phyloP scores from a whole-genome alignment of 2,113 vertebrate species.

The Zosterops hypoxanthus region DNA sequence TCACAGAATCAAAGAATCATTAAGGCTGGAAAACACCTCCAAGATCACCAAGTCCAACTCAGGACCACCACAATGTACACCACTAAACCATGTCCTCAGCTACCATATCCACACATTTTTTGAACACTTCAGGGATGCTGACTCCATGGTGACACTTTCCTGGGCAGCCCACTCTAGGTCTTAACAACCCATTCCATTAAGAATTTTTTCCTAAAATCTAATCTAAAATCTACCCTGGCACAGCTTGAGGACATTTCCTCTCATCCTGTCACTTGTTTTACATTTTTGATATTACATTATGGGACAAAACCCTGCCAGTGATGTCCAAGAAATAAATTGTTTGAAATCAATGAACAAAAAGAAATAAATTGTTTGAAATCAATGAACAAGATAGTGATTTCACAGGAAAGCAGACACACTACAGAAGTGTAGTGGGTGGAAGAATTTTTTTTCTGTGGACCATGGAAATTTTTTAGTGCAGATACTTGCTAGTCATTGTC shows the following conservation, averaged over 20 bases:
- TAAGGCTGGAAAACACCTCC: neutral
- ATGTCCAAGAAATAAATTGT: neutral
- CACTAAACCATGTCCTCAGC: neutral
- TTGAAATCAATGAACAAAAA: neutral
- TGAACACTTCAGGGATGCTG: neutral
- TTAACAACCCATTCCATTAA: neutral
- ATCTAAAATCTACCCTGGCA: neutral
- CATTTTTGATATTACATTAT: neutral
- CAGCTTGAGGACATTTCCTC: neutral
- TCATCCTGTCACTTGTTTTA: neutral
- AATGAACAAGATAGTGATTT: neutral
- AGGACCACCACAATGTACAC: neutral
- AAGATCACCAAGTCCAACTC: neutral
- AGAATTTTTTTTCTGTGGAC: neutral
- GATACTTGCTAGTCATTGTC: neutral
- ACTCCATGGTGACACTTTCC: neutral
- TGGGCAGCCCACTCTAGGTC: neutral
- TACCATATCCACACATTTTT: neutral
- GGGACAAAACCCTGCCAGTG: neutral
- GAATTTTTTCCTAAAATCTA: neutral
- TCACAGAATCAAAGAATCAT: neutral
- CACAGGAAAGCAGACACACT: neutral
- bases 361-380: neutral
- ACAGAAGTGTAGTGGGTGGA: neutral
- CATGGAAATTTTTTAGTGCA: neutral